phyloP scores from a whole-genome alignment of 2,888 invertebrate genomes.

The Stenodera caucasica region DNA sequence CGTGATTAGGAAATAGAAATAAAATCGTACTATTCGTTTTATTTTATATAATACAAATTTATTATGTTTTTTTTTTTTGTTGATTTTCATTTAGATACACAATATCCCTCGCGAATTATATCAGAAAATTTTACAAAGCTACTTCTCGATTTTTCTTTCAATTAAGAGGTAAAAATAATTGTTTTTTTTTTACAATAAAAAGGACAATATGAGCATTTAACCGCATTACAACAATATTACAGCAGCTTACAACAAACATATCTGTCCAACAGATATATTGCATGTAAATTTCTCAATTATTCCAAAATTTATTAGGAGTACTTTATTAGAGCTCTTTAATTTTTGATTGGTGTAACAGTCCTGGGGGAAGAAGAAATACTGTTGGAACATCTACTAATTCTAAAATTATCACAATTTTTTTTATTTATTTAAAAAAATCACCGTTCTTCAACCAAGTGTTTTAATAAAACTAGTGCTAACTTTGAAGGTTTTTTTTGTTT shows the following conservation, averaged over 20 bases:
- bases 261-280: constrained; percentile 12
- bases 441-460: constrained; percentile 31
- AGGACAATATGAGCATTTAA: constrained; percentile 53
- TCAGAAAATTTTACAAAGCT: constrained; percentile 71
- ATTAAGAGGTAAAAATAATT: constrained; percentile 46
- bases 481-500: constrained; percentile 5
- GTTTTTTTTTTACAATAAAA: constrained; percentile 35
- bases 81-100: constrained; percentile 66
- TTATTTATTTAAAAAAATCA: constrained; percentile 22
- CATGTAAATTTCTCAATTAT: constrained; percentile 14
- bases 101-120: constrained; percentile 69
- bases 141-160: constrained; percentile 52
- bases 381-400: constrained; percentile 38
- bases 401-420: constrained; percentile 48
- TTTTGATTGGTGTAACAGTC: constrained; percentile 48
- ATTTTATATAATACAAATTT: constrained; percentile 66
- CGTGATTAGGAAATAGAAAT: constrained; percentile 25
- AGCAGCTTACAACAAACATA: constrained; percentile 39
- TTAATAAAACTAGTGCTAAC: constrained; percentile 45
- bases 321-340: neutral
- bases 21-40: constrained; percentile 29
- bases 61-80: constrained; percentile 56
- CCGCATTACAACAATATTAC: constrained; percentile 50
- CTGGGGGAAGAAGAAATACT: constrained; percentile 40
- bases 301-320: neutral